phyloP scores from a whole-genome alignment of 2,113 vertebrate genomes.

The Zonotrichia leucophrys region DNA sequence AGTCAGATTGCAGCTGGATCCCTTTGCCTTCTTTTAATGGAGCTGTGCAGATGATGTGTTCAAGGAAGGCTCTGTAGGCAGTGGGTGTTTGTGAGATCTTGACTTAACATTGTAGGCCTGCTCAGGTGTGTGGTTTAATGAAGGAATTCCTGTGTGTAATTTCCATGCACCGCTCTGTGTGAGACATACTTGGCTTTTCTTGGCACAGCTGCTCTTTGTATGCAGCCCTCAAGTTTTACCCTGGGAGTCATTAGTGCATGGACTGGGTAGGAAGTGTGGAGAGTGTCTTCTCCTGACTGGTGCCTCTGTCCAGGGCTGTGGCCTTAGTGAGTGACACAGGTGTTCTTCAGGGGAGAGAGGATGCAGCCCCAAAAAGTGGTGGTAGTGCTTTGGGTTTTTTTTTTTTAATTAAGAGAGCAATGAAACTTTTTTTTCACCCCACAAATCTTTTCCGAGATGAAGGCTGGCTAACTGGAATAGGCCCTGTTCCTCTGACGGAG shows the following conservation, averaged over 20 bases:
- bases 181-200: not conserved
- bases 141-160: fast-evolving
- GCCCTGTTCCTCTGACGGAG: not conserved
- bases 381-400: fast-evolving
- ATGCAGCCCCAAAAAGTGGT: not conserved
- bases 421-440: not conserved
- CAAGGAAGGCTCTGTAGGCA: not conserved
- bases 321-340: not conserved
- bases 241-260: too few species aligned
- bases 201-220: fast-evolving
- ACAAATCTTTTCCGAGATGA: fast-evolving
- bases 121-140: not conserved
- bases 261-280: fast-evolving
- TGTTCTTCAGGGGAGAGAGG: not conserved
- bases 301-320: too few species aligned
- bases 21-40: not conserved
- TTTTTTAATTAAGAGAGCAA: not conserved
- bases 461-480: too few species aligned
- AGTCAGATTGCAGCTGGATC: not conserved
- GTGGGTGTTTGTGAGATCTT: not conserved
- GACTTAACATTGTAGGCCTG: not conserved
- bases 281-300: fast-evolving
- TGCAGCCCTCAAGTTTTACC: not conserved
- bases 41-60: not conserved
- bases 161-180: fast-evolving